These are phyloP conservation scores for Leptinotarsa texana DNA, from an alignment of 1,140 invertebrate species.

Conservation along the genomic window DNA sequence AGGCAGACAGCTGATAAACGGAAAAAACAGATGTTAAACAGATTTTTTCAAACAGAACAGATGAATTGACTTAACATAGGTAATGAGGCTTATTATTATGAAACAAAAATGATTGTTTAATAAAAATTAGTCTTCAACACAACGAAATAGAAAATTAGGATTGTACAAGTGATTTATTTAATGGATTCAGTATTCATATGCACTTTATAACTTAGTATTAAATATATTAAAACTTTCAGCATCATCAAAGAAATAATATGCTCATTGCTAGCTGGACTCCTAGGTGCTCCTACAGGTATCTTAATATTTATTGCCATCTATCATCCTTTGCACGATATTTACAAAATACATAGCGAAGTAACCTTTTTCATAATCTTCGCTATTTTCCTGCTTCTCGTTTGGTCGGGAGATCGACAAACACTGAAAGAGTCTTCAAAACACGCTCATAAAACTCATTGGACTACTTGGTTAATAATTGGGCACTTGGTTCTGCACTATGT, in stretches of 20 bases:
- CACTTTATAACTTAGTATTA: no score
- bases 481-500: conserved; percentile 61
- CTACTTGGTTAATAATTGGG: conserved; percentile 57
- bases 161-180: no score
- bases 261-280: conserved; percentile 64
- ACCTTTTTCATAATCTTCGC: conserved; percentile 68
- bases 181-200: no score
- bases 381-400: conserved; percentile 63
- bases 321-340: conserved; percentile 73
- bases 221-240: conserved; percentile 23
- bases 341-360: conserved; percentile 71
- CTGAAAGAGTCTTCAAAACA: conserved; percentile 7
- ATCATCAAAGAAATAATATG: conserved; percentile 35
- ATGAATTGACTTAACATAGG: no score
- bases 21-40: no score
- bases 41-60: no score
- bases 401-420: conserved; percentile 59
- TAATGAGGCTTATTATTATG: no score
- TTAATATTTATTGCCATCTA: conserved; percentile 73
- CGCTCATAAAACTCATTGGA: conserved; percentile 51
- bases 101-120: no score
- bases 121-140: no score
- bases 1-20: no score
- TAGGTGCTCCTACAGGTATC: conserved; percentile 73
- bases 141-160: no score